phyloP scores from a whole-genome alignment of 2,888 invertebrate genomes.

The Cosmopolites sordidus region DNA sequence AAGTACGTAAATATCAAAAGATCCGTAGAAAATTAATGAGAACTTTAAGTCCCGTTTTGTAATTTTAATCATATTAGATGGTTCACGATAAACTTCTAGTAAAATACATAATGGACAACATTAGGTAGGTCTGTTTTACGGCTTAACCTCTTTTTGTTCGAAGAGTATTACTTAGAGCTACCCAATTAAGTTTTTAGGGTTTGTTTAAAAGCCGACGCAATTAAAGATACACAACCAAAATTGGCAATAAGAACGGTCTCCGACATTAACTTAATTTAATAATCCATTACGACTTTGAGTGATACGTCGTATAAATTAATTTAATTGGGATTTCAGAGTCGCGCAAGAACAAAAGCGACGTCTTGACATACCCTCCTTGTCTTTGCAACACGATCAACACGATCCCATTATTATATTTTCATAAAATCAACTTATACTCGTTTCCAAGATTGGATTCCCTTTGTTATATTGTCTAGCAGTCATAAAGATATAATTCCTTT shows the following conservation, averaged over 20 bases:
- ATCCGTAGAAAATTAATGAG: too few relatives aligned
- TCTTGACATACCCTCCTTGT: slow-evolving; percentile 9
- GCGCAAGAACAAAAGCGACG: slow-evolving; percentile 14
- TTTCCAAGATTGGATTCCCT: slow-evolving; percentile 7
- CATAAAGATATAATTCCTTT: slow-evolving; percentile 5
- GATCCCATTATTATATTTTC: slow-evolving; percentile 13
- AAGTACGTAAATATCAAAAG: too few relatives aligned
- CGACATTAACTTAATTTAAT: slow-evolving; percentile 5
- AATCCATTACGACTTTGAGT: slow-evolving; percentile 9
- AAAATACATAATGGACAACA: too few relatives aligned
- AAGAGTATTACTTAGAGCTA: too few relatives aligned
- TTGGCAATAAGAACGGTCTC: not conserved
- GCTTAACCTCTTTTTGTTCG: too few relatives aligned
- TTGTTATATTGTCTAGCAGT: slow-evolving; percentile 4
- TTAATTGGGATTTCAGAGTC: slow-evolving; percentile 11
- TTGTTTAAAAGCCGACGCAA: too few relatives aligned
- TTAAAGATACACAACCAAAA: too few relatives aligned
- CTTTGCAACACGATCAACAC: slow-evolving; percentile 4
- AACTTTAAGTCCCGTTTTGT: too few relatives aligned
- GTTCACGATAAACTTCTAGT: too few relatives aligned
- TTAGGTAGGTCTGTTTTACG: too few relatives aligned
- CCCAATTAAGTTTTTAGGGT: too few relatives aligned
- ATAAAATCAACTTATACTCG: slow-evolving; percentile 10
- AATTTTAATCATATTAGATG: too few relatives aligned
- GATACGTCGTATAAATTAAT: slow-evolving; percentile 7